Percentiles rank a stretch among this genome's conserved stretches.
Evolutionary conservation across 2,888 invertebrate species (phyloP).

Genomic region (Andricus quercusramuli): DNA sequence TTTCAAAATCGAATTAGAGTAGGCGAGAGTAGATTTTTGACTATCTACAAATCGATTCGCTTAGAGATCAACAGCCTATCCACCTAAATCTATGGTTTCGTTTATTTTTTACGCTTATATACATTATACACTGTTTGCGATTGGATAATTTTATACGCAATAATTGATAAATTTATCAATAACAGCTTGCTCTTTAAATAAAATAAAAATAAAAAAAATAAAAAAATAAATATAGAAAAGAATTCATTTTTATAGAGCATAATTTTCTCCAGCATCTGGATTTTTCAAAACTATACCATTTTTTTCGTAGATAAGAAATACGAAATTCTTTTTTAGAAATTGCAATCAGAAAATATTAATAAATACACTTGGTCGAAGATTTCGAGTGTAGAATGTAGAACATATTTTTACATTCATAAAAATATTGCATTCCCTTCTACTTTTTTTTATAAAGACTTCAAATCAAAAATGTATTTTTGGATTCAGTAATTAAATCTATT

Average conservation of each 20-base stretch:
- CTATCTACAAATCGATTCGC: slow-evolving; percentile 32
- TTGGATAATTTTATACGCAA: background rate
- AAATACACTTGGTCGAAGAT: slow-evolving; percentile 17
- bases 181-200: background rate
- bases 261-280: too few relatives aligned
- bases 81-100: slow-evolving; percentile 17
- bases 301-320: background rate
- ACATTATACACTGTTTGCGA: slow-evolving; percentile 3
- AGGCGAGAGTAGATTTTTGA: background rate
- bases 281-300: too few relatives aligned
- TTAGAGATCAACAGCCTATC: slow-evolving; percentile 27
- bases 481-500: background rate
- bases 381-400: background rate
- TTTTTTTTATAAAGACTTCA: background rate
- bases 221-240: background rate
- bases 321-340: background rate
- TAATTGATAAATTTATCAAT: slow-evolving; percentile 6
- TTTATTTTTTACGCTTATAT: slow-evolving; percentile 21
- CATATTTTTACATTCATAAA: background rate
- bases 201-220: background rate
- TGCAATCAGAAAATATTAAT: background rate
- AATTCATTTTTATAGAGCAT: too few relatives aligned
- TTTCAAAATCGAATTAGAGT: slow-evolving; percentile 20
- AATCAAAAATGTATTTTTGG: background rate
- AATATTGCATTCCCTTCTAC: background rate